phyloP scores from a whole-genome alignment of 2,888 invertebrate genomes.

The Rhimphoctona megacephalus region DNA sequence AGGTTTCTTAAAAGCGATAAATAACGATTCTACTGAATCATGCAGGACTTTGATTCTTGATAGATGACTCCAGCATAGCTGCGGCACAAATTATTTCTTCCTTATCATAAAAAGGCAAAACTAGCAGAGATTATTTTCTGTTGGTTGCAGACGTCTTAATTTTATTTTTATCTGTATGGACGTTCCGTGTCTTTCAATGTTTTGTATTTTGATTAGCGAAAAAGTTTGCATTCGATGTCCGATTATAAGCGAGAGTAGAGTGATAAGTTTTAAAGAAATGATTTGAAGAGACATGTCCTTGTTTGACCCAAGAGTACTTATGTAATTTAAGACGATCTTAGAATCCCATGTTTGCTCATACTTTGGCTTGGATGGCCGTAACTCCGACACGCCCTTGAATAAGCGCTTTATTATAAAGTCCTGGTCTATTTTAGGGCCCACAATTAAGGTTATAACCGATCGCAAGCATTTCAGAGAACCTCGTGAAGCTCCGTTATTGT shows the following conservation, averaged over 20 bases:
- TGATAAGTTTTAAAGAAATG: constrained; percentile 16
- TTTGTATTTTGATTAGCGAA: constrained; percentile 21
- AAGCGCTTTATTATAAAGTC: constrained; percentile 15
- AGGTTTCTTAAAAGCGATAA: constrained; percentile 40
- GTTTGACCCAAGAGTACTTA: neutral
- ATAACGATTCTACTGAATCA: constrained; percentile 7
- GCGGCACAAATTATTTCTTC: constrained; percentile 19
- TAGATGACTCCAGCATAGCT: constrained; percentile 36
- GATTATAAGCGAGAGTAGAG: constrained; percentile 22
- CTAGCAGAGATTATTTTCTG: constrained; percentile 61
- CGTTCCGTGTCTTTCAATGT: constrained; percentile 15
- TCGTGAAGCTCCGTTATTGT: constrained; percentile 17
- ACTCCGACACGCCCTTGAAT: constrained; percentile 18
- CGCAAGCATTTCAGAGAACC: neutral
- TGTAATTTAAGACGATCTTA: constrained; percentile 16
- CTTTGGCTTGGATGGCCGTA: constrained; percentile 28
- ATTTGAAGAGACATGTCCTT: constrained; percentile 12
- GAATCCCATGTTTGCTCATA: constrained; percentile 39
- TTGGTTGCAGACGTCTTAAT: constrained; percentile 63
- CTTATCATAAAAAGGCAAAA: constrained; percentile 54
- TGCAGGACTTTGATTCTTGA: constrained; percentile 38
- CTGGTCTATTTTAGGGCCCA: constrained; percentile 23
- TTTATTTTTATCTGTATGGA: constrained; percentile 48
- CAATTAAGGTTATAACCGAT: constrained; percentile 17
- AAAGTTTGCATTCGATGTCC: constrained; percentile 51